Evolutionary conservation across 64 coral and sea anemone genomes (phyloP).

Genomic region (Porites australiensis): DNA sequence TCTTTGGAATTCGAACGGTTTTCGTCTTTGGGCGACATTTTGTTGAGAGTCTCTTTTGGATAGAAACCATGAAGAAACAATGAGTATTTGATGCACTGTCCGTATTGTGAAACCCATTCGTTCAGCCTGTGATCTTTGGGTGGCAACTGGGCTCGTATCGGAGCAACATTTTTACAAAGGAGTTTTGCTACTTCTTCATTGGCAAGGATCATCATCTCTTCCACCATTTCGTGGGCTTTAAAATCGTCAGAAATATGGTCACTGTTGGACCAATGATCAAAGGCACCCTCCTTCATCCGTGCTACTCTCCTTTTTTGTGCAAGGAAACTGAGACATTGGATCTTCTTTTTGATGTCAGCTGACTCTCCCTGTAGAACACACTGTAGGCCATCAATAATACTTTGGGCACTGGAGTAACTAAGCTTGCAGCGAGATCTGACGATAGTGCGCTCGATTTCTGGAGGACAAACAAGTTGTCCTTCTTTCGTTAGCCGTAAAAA

Average conservation of each 20-base stretch:
- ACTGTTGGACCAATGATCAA: slow-evolving; percentile 52
- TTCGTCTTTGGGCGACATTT: background rate
- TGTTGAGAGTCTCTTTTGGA: background rate
- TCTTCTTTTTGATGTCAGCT: background rate
- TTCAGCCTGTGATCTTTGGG: slow-evolving; percentile 81
- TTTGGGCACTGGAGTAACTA: slow-evolving; percentile 65
- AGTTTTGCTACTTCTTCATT: slow-evolving; percentile 74
- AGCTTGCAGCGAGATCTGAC: slow-evolving; percentile 61
- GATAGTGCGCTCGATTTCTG: slow-evolving; percentile 66
- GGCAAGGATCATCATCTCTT: slow-evolving; percentile 91
- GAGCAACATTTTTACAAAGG: slow-evolving; percentile 8
- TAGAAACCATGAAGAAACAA: slow-evolving; percentile 16
- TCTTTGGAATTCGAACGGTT: background rate
- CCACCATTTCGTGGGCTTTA: slow-evolving; percentile 89
- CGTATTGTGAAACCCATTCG: slow-evolving; percentile 73
- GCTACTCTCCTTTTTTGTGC: slow-evolving; percentile 32
- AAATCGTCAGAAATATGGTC: slow-evolving; percentile 32
- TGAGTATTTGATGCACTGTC: slow-evolving; percentile 26
- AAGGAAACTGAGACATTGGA: slow-evolving; percentile 15
- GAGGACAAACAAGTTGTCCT: slow-evolving; percentile 37
- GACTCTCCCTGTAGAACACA: background rate
- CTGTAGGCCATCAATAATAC: slow-evolving; percentile 31
- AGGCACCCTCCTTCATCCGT: slow-evolving; percentile 41
- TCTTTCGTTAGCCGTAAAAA: slow-evolving; percentile 46
- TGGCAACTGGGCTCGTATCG: slow-evolving; percentile 62